phyloP scores from a whole-genome alignment of 2,113 vertebrate genomes.

The Glaucidium brasilianum region DNA sequence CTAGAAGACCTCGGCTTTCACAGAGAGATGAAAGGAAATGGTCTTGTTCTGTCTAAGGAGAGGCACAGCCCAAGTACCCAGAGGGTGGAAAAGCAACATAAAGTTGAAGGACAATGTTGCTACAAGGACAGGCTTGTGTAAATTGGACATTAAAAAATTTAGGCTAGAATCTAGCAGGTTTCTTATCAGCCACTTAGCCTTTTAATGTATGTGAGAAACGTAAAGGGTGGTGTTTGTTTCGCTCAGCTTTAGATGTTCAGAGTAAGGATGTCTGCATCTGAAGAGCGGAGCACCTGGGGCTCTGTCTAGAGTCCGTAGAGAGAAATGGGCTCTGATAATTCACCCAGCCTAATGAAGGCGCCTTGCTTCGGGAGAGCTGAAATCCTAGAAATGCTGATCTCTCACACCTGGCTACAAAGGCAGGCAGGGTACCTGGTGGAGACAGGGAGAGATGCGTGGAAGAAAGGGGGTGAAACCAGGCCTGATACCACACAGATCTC shows the following conservation, averaged over 20 bases:
- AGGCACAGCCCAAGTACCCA: not conserved
- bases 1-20: not conserved
- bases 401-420: not conserved
- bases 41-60: not conserved
- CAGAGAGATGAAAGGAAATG: not conserved
- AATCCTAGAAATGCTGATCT: not conserved
- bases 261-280: not conserved
- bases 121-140: not conserved
- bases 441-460: accelerated
- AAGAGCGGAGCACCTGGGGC: not conserved
- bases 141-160: not conserved
- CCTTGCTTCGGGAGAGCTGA: accelerated
- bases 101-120: not conserved
- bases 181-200: not conserved
- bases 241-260: not conserved
- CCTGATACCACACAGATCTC: not conserved
- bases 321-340: not conserved
- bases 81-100: not conserved
- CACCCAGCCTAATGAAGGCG: not conserved
- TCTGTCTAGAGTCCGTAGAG: not conserved
- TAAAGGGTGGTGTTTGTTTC: not conserved
- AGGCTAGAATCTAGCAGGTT: not conserved
- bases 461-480: not conserved
- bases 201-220: not conserved
- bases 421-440: not conserved